Evolutionary conservation across 2,888 invertebrate genomes (phyloP).

Genomic region (Cyclophora punctaria): DNA sequence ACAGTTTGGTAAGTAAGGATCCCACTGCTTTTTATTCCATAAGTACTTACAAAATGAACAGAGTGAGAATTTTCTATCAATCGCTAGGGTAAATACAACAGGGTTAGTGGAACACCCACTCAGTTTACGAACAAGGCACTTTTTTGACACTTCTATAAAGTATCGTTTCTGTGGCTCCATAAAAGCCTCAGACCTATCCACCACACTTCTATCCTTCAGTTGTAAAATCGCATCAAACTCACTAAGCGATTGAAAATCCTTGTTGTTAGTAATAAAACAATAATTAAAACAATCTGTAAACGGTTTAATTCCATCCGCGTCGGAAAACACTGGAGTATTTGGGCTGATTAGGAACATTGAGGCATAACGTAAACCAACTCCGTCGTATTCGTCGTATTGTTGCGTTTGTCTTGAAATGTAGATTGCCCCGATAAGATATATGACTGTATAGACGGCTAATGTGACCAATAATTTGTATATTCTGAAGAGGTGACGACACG

Average conservation of each 20-base stretch:
- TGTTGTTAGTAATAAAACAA: conserved; percentile 50
- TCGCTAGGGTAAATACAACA: no score
- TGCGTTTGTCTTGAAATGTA: no score
- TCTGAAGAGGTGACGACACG: conserved; percentile 41
- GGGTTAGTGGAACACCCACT: conserved; percentile 19
- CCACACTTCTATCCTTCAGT: conserved; percentile 23
- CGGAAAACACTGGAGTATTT: conserved; percentile 24
- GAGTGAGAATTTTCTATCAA: no score
- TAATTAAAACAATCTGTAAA: conserved; percentile 15
- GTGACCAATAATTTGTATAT: conserved; percentile 33
- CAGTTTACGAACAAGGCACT: conserved; percentile 37
- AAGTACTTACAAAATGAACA: no score
- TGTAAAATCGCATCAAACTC: conserved; percentile 46
- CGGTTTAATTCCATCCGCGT: conserved; percentile 39
- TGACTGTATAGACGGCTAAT: conserved; percentile 33
- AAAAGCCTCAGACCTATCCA: conserved; percentile 21
- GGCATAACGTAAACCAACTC: no score
- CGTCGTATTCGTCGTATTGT: no score
- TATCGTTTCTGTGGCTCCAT: conserved; percentile 39
- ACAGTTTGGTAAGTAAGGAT: no score
- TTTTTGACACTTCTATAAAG: conserved; percentile 26
- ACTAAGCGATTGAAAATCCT: conserved; percentile 40
- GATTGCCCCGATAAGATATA: conserved; percentile 15
- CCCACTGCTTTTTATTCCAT: no score
- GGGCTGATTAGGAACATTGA: no score